Percentiles rank a stretch among this genome's conserved stretches.
phyloP scores from a whole-genome alignment of 2,888 invertebrate species.

The Malacosoma neustria region DNA sequence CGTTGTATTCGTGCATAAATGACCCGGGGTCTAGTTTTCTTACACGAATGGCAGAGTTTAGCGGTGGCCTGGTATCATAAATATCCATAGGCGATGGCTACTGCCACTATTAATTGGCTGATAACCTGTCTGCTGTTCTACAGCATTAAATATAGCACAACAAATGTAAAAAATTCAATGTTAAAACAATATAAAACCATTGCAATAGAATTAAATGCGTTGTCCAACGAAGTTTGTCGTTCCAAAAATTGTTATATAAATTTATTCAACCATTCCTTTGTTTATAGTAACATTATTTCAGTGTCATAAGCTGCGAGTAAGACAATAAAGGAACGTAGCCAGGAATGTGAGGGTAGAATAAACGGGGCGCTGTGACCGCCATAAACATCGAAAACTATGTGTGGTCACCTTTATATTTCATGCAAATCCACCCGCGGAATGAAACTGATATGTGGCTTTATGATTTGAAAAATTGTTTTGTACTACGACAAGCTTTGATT shows the following conservation, averaged over 20 bases:
- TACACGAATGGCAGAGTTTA: too few species aligned
- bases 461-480: neutral
- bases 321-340: constrained; percentile 67
- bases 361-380: constrained; percentile 59
- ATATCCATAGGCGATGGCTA: too few species aligned
- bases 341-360: constrained; percentile 57
- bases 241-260: neutral
- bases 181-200: too few species aligned
- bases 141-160: too few species aligned
- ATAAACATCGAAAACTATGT: constrained; percentile 69
- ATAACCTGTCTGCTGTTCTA: too few species aligned
- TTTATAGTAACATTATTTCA: constrained; percentile 44
- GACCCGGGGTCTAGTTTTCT: too few species aligned
- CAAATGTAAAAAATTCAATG: too few species aligned
- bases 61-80: too few species aligned
- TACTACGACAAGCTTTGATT: too few species aligned
- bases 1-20: too few species aligned
- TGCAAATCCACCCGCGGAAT: constrained; percentile 51
- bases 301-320: constrained; percentile 65
- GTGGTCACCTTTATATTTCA: constrained; percentile 72
- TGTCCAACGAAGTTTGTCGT: neutral
- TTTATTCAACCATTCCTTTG: constrained; percentile 11
- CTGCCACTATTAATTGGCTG: too few species aligned
- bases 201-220: too few species aligned
- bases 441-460: constrained; percentile 31